These are phyloP conservation scores for Helicoverpa armigera DNA, from an alignment of 1,140 invertebrate species.

Conservation along the genomic window DNA sequence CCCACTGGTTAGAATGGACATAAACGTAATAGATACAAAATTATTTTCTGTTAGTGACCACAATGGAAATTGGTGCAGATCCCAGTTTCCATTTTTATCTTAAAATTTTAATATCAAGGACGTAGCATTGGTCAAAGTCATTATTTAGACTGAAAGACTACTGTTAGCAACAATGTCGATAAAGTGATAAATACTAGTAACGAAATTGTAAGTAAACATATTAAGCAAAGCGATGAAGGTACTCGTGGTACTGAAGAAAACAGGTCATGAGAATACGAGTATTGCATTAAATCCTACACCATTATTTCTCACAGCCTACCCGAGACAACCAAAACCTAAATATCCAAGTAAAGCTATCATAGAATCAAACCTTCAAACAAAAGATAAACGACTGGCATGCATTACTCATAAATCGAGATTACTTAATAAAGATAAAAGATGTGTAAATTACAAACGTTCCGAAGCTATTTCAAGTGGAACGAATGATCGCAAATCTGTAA, in stretches of 20 bases:
- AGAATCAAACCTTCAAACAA: slow-evolving; percentile 25
- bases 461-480: slow-evolving; percentile 23
- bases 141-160: background rate
- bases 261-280: background rate
- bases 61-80: slow-evolving; percentile 18
- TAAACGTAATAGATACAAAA: slow-evolving; percentile 1
- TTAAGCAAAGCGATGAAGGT: background rate
- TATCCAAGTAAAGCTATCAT: slow-evolving; percentile 33
- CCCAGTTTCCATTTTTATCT: background rate
- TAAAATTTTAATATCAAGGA: background rate
- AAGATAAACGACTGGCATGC: slow-evolving; percentile 14
- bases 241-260: background rate
- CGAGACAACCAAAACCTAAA: slow-evolving; percentile 6
- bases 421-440: slow-evolving; percentile 27
- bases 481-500: slow-evolving; percentile 50
- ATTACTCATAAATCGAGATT: slow-evolving; percentile 47
- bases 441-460: slow-evolving; percentile 35
- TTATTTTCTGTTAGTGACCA: slow-evolving; percentile 24
- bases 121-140: background rate
- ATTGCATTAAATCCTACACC: slow-evolving; percentile 29
- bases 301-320: slow-evolving; percentile 34
- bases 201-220: background rate
- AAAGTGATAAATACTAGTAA: background rate
- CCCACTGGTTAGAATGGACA: slow-evolving; percentile 19
- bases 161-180: background rate